phyloP scores from a whole-genome alignment of 2,113 vertebrate species.

The Solea solea region DNA sequence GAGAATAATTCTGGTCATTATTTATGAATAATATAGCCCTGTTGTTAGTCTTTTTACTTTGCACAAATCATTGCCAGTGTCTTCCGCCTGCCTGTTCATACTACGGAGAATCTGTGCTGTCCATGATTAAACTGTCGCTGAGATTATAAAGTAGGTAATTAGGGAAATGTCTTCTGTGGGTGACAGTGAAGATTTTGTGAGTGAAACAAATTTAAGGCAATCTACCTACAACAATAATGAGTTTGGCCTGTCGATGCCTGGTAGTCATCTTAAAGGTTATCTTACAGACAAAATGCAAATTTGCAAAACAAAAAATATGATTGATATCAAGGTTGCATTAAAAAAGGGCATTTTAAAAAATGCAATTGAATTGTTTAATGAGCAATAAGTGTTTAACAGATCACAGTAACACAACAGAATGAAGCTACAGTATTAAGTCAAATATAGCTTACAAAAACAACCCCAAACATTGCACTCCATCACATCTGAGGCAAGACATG shows the following conservation, averaged over 20 bases:
- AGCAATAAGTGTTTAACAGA: too few relatives aligned
- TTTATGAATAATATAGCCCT: conserved; percentile 2
- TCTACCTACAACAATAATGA: background rate
- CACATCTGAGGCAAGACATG: background rate
- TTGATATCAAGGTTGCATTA: background rate
- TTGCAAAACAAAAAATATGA: background rate
- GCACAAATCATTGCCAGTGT: background rate
- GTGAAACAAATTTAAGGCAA: background rate
- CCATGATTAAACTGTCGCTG: background rate
- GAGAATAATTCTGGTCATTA: conserved; percentile 9
- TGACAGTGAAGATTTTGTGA: background rate
- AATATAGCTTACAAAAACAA: background rate
- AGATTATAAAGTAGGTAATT: background rate
- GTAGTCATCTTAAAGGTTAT: background rate
- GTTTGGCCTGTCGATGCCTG: background rate
- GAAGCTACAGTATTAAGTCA: too few relatives aligned
- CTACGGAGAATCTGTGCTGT: background rate
- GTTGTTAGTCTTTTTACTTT: conserved; percentile 20
- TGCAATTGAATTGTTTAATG: too few relatives aligned
- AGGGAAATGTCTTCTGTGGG: background rate
- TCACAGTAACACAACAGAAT: too few relatives aligned
- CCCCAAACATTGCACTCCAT: background rate
- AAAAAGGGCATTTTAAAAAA: background rate
- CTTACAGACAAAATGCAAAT: background rate
- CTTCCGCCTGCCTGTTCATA: too few relatives aligned